Base-by-base conservation (phyloP, 2,113 vertebrate species). In the Muntiacus muntjak region DNA sequence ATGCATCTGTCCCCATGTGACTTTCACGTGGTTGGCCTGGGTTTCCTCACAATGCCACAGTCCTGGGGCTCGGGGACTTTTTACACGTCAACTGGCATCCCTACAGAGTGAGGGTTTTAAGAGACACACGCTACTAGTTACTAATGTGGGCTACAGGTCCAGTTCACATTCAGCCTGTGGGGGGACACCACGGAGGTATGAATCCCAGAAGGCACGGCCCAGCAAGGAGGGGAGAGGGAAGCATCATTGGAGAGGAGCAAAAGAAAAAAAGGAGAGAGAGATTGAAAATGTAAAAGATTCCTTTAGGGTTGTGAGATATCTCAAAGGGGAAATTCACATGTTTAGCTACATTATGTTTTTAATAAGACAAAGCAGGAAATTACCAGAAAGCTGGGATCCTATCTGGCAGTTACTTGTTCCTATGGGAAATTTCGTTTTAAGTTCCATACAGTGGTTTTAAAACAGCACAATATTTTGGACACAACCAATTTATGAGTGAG, bases 371-470 rank as follows among this genome's bases (percentile, higher is more conserved):
- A 94, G 87, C 23, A 94, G 36, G 30, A 96, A 88, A 71, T 33
- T 40, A 64, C 40, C 26, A 64, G 52, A 36, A 55, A 87, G 55
- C 30, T 87, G 40, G n/a, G 30, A 57, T 67, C 30, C 81, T 55
- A 60, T n/a, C 33, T 79, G 36, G 9, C 62, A 83, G 33, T 79
- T 58, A 90, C 40, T 87, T 40, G 26, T 71, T 87, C 25, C 78
- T 55, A 81, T 2, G 52, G 36, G 5, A 97, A 95, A 84, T 96
- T 96, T 94, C 79, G 83, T n/a, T 89, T 93, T 89, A 67, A 91
- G 50, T 76, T 94, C 47, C 33, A 95, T 64, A 52, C 25, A 36
- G 50, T 74, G 58, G 13, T 74, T 96, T 86, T 83, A 91, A 95
- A 91, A 89, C 30, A 87, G 23, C 7, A 62, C 15, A 87, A 71